These are phyloP conservation scores for Puma concolor DNA, from an alignment of 2,113 vertebrate species.

Conservation along the genomic window DNA sequence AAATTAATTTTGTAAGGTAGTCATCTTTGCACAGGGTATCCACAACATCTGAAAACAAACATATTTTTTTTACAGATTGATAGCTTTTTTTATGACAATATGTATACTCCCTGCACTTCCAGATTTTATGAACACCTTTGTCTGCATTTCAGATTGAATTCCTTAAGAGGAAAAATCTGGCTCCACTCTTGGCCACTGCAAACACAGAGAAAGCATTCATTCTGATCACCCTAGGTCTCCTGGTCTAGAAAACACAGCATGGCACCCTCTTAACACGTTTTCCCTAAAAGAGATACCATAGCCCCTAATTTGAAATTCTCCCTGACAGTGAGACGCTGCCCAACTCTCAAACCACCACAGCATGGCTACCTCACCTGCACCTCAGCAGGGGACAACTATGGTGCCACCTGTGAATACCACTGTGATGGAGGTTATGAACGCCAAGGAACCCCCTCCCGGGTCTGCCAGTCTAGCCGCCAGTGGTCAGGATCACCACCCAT, in stretches of 20 bases:
- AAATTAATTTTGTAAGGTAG: constrained; percentile 39
- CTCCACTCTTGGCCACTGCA: not conserved
- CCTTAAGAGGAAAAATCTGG: constrained; percentile 21
- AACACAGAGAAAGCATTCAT: constrained; percentile 44
- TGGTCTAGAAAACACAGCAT: not conserved
- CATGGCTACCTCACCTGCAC: constrained; percentile 94
- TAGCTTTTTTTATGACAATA: constrained; percentile 15
- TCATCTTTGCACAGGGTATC: not conserved
- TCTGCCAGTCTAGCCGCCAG: constrained; percentile 92
- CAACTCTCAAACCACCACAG: constrained; percentile 88
- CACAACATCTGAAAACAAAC: constrained; percentile 7
- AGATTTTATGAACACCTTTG: constrained; percentile 31
- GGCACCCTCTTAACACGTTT: not conserved
- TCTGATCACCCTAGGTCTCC: not conserved
- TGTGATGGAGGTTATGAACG: constrained; percentile 94
- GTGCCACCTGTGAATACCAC: constrained; percentile 93
- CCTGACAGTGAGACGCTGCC: constrained; percentile 91
- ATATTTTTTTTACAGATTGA: constrained; percentile 13
- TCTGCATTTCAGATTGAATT: constrained; percentile 64
- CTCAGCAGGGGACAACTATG: constrained; percentile 93
- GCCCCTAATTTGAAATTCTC: constrained; percentile 20
- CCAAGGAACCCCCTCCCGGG: constrained; percentile 86
- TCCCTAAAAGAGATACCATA: not conserved
- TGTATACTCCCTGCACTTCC: not conserved
- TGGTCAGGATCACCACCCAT: constrained; percentile 90